Evolutionary conservation across 2,113 vertebrate genomes (phyloP), one percentile per base, ranked within the genome.

Genomic region (Lichenostomus cassidix): DNA sequence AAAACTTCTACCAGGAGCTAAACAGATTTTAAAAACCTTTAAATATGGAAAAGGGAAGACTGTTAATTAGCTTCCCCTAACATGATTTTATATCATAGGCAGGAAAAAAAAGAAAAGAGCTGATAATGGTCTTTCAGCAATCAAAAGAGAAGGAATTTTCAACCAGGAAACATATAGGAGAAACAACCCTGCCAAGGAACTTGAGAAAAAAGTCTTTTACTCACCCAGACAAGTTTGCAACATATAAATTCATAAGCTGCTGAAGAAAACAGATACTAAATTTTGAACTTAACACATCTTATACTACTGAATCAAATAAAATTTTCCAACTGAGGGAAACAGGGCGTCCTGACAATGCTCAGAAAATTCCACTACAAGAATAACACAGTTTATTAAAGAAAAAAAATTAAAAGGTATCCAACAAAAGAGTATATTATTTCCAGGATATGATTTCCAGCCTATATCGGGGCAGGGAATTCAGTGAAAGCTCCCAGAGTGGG

Each of bases 11-110:
- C 42, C 56, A 81, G 60, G 73, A 93, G 71, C 82, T 86, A 93
- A 91, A 85, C 71, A 94, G 86, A 96, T 89, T 89, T 90, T 90
- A 5, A 53, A 90, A 95, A 59, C 7, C 59, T 89, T 90, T 75
- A 83, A 96, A 86, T 71, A 88, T 60, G 46, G 76, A 75, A 92
- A 83, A 89, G 68, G 35, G 94, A 73, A 93, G 76, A 78, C 44
- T 81, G 85, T n/a, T 96, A 92, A 94, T 94, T 94, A 94, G 80
- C 56, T 56, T 60, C 13, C 19, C 14, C 31, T 20, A 58, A 81
- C 56, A 86, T 10, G 12, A 33, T 81, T 88, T 67, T 41, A 74
- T 78, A 86, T 28, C 50, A 74, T 31, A 18, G 67, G 25, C 39
- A 83, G 13, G 50, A 22, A 47, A 83, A 83, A 75, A 76, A 87